Evolutionary conservation across 2,888 invertebrate genomes (phyloP).

Genomic region (Periphyllus acericola): DNA sequence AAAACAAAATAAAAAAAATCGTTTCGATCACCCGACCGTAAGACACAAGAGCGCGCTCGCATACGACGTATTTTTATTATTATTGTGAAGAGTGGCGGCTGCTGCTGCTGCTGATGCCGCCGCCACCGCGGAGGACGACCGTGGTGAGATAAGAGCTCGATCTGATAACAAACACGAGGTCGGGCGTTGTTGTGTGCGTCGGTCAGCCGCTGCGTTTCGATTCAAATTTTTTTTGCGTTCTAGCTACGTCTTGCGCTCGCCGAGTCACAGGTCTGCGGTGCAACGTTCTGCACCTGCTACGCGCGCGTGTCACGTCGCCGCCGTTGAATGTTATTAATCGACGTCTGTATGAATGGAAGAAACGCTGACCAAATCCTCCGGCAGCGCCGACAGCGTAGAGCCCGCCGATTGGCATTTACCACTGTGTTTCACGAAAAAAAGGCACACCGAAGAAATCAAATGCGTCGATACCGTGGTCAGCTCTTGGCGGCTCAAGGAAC

Average conservation of each 20-base stretch:
- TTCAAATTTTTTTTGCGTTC: constrained; percentile 8
- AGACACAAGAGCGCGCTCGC: not conserved
- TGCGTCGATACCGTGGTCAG: constrained; percentile 76
- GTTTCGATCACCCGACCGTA: not conserved
- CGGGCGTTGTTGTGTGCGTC: constrained; percentile 53
- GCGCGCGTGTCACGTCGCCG: not conserved
- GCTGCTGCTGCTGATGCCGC: not conserved
- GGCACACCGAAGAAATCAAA: constrained; percentile 80
- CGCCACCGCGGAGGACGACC: not conserved
- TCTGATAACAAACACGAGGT: constrained; percentile 61
- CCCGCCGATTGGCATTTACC: constrained; percentile 75
- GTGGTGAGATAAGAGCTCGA: constrained; percentile 1
- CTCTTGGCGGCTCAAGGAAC: constrained; percentile 92
- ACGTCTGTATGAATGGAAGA: constrained; percentile 61
- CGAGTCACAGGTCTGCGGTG: not conserved
- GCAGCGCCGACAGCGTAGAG: constrained; percentile 62
- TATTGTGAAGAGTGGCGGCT: not conserved
- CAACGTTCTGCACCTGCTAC: not conserved
- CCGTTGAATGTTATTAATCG: constrained; percentile 28
- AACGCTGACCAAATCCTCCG: constrained; percentile 54
- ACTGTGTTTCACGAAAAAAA: constrained; percentile 77
- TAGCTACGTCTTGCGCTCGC: not conserved
- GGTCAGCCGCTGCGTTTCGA: not conserved
- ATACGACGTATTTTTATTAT: not conserved
- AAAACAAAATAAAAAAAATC: not conserved